These are phyloP conservation scores for Lutraria rhynchaena DNA, from an alignment of 1,140 invertebrate genomes.

Conservation along the genomic window DNA sequence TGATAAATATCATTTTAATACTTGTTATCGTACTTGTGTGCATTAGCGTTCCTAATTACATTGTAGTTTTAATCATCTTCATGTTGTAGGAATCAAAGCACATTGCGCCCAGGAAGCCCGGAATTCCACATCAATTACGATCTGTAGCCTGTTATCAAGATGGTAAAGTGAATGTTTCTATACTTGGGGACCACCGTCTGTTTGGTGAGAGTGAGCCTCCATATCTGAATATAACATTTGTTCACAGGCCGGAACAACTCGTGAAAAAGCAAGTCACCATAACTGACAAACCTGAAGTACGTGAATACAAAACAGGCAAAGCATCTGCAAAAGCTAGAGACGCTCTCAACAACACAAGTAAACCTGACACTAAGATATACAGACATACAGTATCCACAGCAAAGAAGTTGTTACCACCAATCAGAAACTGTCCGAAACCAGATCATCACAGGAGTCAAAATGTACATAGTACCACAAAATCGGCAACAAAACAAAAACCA, in stretches of 20 bases:
- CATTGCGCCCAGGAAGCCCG: neutral
- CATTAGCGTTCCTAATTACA: too few species aligned
- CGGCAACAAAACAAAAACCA: too few species aligned
- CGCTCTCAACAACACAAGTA: too few species aligned
- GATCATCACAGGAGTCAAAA: neutral
- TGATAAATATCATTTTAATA: too few species aligned
- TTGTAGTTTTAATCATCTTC: too few species aligned
- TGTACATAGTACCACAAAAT: neutral
- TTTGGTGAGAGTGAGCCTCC: neutral
- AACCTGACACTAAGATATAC: neutral
- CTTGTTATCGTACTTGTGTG: too few species aligned
- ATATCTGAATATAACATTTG: slow-evolving; percentile 17
- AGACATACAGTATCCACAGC: neutral
- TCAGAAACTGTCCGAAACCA: neutral
- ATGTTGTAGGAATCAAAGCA: neutral
- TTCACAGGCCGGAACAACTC: neutral
- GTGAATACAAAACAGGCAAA: too few species aligned
- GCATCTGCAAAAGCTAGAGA: neutral
- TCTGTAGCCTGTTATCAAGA: slow-evolving; percentile 24
- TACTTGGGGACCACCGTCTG: slow-evolving; percentile 4
- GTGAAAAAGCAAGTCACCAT: neutral
- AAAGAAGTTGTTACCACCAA: neutral
- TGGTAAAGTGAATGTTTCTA: slow-evolving; percentile 27
- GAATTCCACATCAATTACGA: slow-evolving; percentile 6
- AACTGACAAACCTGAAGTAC: neutral